These are phyloP conservation scores for Leucozona laternaria DNA, from an alignment of 2,888 invertebrate species.

Conservation along the genomic window DNA sequence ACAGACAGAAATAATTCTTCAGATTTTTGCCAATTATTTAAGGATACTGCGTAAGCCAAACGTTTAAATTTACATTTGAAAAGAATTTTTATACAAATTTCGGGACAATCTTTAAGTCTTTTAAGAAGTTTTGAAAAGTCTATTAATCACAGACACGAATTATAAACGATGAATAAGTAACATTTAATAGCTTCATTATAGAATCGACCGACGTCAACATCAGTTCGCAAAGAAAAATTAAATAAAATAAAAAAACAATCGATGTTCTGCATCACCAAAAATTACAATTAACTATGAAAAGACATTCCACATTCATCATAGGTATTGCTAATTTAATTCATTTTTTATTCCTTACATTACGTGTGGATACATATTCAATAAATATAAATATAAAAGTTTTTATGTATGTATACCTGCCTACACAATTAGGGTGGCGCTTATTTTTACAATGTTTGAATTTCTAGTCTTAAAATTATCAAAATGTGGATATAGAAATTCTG, in stretches of 20 bases:
- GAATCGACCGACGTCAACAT: not conserved
- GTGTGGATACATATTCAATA: no score
- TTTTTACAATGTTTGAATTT: no score
- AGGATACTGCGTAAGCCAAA: slow-evolving; percentile 1
- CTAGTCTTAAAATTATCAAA: no score
- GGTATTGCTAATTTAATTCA: no score
- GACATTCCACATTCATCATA: not conserved
- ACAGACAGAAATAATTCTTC: not conserved
- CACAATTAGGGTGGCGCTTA: no score
- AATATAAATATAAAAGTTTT: no score
- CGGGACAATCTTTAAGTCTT: not conserved
- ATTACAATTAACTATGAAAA: not conserved
- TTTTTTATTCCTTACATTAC: no score
- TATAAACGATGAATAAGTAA: not conserved
- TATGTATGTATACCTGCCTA: no score
- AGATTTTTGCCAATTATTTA: not conserved
- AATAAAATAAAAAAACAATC: not conserved
- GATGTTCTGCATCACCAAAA: not conserved
- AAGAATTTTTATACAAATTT: not conserved
- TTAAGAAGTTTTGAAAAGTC: not conserved
- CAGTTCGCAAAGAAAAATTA: not conserved
- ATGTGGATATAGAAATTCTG: no score
- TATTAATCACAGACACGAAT: not conserved
- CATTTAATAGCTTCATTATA: not conserved
- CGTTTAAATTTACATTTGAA: slow-evolving; percentile 2